Percentiles rank a stretch among this genome's conserved stretches.
These are phyloP conservation scores for Paraescarpia echinospica DNA, from an alignment of 1,140 invertebrate genomes.

Conservation along the genomic window DNA sequence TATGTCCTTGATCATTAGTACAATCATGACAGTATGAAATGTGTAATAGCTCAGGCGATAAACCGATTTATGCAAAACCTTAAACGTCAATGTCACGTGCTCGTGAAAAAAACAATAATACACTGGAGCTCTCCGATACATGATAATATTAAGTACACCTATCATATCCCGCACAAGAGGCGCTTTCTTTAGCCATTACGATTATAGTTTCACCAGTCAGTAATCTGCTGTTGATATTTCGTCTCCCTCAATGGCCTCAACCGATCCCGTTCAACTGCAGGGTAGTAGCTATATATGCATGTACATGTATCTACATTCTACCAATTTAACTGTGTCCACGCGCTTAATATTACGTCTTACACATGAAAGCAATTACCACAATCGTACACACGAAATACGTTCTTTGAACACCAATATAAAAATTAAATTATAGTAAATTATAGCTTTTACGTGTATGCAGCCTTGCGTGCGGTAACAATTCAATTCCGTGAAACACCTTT, in stretches of 20 bases:
- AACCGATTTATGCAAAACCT: neutral
- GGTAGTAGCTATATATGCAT: no score
- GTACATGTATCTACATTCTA: no score
- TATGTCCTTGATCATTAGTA: neutral
- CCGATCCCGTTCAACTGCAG: no score
- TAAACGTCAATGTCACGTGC: neutral
- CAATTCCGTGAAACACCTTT: neutral
- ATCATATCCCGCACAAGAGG: neutral
- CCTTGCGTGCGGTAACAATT: neutral
- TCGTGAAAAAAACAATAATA: neutral
- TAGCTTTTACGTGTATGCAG: neutral
- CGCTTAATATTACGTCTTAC: neutral
- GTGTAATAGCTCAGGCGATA: neutral
- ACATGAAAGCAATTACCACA: neutral
- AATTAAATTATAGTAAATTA: neutral
- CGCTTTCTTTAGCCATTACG: neutral
- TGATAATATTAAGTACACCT: neutral
- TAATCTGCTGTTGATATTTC: no score
- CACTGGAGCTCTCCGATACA: neutral
- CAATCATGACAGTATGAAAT: neutral
- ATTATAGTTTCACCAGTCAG: no score
- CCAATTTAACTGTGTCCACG: neutral
- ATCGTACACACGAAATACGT: neutral
- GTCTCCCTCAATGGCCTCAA: no score
- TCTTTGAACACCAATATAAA: neutral